Base-by-base conservation (phyloP, 1,140 invertebrate genomes). In the Lucilia cuprina region DNA sequence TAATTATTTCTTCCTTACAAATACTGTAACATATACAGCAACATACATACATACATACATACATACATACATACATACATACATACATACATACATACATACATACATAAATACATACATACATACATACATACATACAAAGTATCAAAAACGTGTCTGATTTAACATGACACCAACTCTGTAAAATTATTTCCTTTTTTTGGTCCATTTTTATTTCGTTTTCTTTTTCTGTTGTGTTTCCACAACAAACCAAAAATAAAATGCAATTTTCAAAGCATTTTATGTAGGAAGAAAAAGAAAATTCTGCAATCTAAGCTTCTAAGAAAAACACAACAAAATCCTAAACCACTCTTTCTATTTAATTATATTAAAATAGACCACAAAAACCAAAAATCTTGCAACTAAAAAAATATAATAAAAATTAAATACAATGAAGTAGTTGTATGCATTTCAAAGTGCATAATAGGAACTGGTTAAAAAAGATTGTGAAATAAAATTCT, bases 321-420 rank as follows among this genome's bases (percentile, higher is more conserved):
- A 70, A 21, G 60, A 70, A 70, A 70, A 70, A 70, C 60, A 70
- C 19, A 70, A 70, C n/a, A 70, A 70, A 19, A 70, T 17, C 60
- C 60, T 21, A 30, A 70, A 35, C 74, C 41, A 78, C 41, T 7
- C 75, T 78, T 78, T 89, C 88, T 87, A 86, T 89, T 88, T 89
- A 89, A 89, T 89, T 89, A 89, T 88, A 89, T 89, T 88, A 86
- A 89, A 87, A 86, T 35, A 87, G 86, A 86, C 88, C 88, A 82
- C 88, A 89, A 83, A 84, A 88, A 88, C 88, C 88, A 87, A 86
- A 89, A 87, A 89, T 87, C 60, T 70, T 70, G 17, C 50, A 70
- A 21, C 65, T 21, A 70, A 21, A 60, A 14, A 14, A 60, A 60
- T n/a, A 30, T 30, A 30, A 30, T 30, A 30, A 30, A 30, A 30